Evolutionary conservation across 2,113 vertebrate genomes (phyloP).

Genomic region (Odontesthes bonariensis): DNA sequence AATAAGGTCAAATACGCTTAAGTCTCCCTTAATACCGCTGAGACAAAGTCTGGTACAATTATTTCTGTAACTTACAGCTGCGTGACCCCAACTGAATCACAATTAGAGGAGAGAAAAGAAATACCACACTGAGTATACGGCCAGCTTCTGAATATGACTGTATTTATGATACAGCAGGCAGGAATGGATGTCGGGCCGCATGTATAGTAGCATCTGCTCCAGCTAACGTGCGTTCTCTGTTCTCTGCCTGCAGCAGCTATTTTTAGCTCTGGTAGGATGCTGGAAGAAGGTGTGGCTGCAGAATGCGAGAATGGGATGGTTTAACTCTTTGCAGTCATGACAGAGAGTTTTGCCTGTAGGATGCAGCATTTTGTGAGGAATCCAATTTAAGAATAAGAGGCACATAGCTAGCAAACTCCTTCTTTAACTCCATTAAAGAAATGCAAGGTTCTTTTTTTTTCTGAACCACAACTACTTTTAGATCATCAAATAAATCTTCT

Average conservation of each 20-base stretch:
- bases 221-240: conserved; percentile 56
- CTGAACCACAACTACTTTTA: not conserved
- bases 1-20: conserved; percentile 49
- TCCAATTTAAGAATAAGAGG: too few relatives aligned
- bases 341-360: not conserved
- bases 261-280: conserved; percentile 73
- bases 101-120: not conserved
- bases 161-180: conserved; percentile 13
- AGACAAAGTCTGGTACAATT: not conserved
- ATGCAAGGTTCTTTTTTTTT: not conserved
- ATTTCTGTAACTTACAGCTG: not conserved
- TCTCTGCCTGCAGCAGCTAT: conserved; percentile 75
- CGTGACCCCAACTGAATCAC: not conserved
- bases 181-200: conserved; percentile 22
- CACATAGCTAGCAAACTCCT: too few relatives aligned
- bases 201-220: conserved; percentile 29
- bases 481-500: not conserved
- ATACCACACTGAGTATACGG: not conserved
- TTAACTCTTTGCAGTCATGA: conserved; percentile 18
- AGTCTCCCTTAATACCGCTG: conserved; percentile 4
- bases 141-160: conserved; percentile 16
- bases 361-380: too few relatives aligned
- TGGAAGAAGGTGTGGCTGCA: conserved; percentile 67
- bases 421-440: not conserved
- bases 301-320: conserved; percentile 55